phyloP scores from a whole-genome alignment of 2,888 invertebrate genomes.

The Brachycybe producta region DNA sequence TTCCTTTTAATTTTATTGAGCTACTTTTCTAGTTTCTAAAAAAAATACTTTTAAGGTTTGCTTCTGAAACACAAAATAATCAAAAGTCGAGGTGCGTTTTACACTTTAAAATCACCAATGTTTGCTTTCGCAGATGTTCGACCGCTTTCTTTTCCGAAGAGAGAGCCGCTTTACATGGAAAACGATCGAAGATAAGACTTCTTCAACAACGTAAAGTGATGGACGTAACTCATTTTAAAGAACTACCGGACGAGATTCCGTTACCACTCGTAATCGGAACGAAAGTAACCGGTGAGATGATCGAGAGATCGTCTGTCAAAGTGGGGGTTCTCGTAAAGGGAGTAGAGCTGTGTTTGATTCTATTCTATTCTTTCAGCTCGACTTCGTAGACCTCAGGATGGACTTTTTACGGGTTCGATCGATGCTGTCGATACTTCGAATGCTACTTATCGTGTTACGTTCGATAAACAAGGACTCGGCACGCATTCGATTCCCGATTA shows the following conservation, averaged over 20 bases:
- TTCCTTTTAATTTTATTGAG: background rate
- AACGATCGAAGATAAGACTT: conserved; percentile 78
- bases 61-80: no score
- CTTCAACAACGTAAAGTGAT: conserved; percentile 77
- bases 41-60: no score
- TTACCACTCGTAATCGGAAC: conserved; percentile 88
- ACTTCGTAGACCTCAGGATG: conserved; percentile 83
- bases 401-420: conserved; percentile 81
- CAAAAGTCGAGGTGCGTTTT: no score
- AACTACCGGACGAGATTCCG: conserved; percentile 87
- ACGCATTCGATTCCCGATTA: conserved; percentile 93
- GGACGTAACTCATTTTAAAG: conserved; percentile 56
- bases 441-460: conserved; percentile 86
- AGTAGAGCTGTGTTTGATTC: conserved; percentile 1
- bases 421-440: conserved; percentile 92
- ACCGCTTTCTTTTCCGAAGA: conserved; percentile 89
- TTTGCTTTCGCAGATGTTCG: conserved; percentile 35
- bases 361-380: conserved; percentile 53
- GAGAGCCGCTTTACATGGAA: conserved; percentile 72
- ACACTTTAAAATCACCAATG: no score
- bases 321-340: no score
- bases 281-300: conserved; percentile 46
- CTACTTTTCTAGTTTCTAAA: no score
- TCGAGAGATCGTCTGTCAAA: background rate
- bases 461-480: conserved; percentile 80